Conservation (phyloP, 2,888 invertebrate genomes). For the Neuroscelio doddi region DNA sequence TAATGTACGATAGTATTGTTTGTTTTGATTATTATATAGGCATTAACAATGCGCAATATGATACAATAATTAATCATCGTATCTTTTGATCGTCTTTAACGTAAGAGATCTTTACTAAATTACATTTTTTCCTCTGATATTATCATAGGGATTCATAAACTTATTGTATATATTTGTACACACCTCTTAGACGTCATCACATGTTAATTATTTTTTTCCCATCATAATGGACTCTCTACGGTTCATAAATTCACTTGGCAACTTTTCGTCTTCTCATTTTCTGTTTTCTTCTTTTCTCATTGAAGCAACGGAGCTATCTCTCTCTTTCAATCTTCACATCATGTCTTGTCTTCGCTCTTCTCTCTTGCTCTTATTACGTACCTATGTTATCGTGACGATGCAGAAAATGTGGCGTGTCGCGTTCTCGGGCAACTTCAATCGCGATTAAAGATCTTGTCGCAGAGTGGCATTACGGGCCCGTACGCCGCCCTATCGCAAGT, state of each 20-base stretch:
- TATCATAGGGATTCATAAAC: constrained; percentile 7
- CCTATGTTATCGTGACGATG: constrained; percentile 61
- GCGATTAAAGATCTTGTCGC: constrained; percentile 70
- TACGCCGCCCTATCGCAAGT: constrained; percentile 45
- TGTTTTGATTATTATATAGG: too few species aligned
- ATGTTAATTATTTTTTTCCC: constrained; percentile 36
- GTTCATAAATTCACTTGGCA: constrained; percentile 31
- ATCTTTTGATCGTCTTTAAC: too few species aligned
- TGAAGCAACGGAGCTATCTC: constrained; percentile 27
- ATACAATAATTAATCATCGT: too few species aligned
- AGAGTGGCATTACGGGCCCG: constrained; percentile 61
- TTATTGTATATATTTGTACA: too few species aligned
- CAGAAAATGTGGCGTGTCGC: constrained; percentile 65
- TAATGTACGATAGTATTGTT: too few species aligned
- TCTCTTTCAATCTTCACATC: constrained; percentile 32
- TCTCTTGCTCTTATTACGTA: constrained; percentile 40
- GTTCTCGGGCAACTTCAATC: constrained; percentile 62
- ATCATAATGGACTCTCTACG: constrained; percentile 30
- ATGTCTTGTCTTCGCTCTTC: constrained; percentile 33
- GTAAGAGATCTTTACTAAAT: too few species aligned
- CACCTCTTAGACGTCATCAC: constrained; percentile 27
- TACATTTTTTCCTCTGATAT: constrained; percentile 11
- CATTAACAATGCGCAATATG: too few species aligned
- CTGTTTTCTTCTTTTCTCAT: constrained; percentile 39
- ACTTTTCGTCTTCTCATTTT: constrained; percentile 15